Evolutionary conservation across 2,797 vertebrate species (phyloP).

Genomic region (Clarias pachynema): DNA sequence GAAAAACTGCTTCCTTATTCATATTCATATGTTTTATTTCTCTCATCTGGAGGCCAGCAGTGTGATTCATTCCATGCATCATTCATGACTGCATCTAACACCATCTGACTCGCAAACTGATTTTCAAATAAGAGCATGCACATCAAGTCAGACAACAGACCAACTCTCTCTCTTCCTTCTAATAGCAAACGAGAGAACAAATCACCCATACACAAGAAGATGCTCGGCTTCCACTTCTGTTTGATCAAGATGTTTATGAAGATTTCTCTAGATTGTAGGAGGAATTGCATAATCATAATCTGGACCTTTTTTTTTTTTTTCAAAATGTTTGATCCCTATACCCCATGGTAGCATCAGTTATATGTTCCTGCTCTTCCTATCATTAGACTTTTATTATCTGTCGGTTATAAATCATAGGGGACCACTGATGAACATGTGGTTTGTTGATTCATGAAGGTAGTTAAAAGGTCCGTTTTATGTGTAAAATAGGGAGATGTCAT

Average conservation of each 20-base stretch:
- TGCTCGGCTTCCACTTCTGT: neutral
- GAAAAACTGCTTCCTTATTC: slow-evolving; percentile 45
- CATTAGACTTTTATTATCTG: no score
- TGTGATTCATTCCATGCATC: slow-evolving; percentile 58
- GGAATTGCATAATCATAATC: slow-evolving; percentile 21
- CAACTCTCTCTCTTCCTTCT: slow-evolving; percentile 30
- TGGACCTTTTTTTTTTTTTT: neutral
- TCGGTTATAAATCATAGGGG: no score
- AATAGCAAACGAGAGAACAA: slow-evolving; percentile 24
- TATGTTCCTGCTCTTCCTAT: neutral
- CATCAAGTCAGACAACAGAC: slow-evolving; percentile 38
- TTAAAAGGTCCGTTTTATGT: no score
- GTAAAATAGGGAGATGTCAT: no score
- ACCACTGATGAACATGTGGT: no score
- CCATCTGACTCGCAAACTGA: slow-evolving; percentile 53
- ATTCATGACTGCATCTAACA: slow-evolving; percentile 63
- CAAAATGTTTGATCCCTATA: neutral
- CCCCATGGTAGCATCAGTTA: neutral
- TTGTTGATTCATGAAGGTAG: no score
- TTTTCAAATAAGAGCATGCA: slow-evolving; percentile 45
- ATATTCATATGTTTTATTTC: slow-evolving; percentile 56
- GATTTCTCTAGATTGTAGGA: slow-evolving; percentile 20
- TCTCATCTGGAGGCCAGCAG: slow-evolving; percentile 48
- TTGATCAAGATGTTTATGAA: slow-evolving; percentile 15
- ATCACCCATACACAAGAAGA: neutral